A percentile compares a stretch with the other conserved stretches of the same genome.
These are phyloP conservation scores for Leptogaster cylindrica DNA, from an alignment of 2,888 invertebrate species.

Conservation along the genomic window DNA sequence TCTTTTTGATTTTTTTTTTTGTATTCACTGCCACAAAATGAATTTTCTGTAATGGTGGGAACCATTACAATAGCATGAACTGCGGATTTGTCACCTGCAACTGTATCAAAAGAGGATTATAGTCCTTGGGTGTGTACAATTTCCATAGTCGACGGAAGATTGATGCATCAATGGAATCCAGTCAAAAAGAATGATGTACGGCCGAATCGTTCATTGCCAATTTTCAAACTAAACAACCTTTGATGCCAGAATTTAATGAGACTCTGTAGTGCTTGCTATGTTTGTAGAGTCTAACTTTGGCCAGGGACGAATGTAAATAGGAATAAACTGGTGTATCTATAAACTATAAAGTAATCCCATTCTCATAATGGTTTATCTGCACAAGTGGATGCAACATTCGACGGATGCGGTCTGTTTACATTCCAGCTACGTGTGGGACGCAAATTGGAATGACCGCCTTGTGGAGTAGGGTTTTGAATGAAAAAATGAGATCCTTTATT, in stretches of 20 bases:
- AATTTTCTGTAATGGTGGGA: constrained; percentile 34
- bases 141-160: constrained; percentile 33
- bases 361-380: constrained; percentile 9
- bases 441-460: too few relatives aligned
- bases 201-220: constrained; percentile 15
- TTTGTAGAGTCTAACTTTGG: not conserved
- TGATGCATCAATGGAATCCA: constrained; percentile 11
- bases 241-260: constrained; percentile 33
- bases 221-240: constrained; percentile 18
- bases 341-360: constrained; percentile 23
- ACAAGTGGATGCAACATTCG: too few relatives aligned
- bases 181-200: constrained; percentile 23
- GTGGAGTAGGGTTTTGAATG: too few relatives aligned
- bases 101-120: constrained; percentile 32
- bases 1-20: not conserved
- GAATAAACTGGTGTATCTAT: constrained; percentile 7
- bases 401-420: too few relatives aligned
- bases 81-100: constrained; percentile 34
- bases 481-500: too few relatives aligned
- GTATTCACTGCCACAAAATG: constrained; percentile 28
- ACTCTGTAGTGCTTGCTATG: constrained; percentile 2
- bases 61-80: constrained; percentile 22
- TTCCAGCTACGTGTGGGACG: too few relatives aligned
- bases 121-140: constrained; percentile 23
- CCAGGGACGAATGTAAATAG: constrained; percentile 10